These are phyloP conservation scores for Umimayanthus chanpuru DNA, from an alignment of 92 coral and sea anemone genomes.

Conservation along the genomic window DNA sequence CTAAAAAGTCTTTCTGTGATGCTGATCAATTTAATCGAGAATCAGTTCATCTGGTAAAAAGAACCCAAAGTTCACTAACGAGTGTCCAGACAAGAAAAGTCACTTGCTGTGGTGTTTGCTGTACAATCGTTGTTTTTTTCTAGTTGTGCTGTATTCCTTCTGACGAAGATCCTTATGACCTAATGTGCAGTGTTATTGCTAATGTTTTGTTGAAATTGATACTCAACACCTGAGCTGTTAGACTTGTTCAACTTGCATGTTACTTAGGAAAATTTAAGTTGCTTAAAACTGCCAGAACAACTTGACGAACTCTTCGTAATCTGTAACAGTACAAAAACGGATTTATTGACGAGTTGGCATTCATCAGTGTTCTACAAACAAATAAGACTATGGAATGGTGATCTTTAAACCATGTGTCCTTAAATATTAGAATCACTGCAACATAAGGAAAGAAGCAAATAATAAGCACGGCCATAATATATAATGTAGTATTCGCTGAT, in stretches of 20 bases:
- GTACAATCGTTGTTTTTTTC: too few species aligned
- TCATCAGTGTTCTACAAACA: background rate
- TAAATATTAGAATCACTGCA: background rate
- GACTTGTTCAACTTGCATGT: too few species aligned
- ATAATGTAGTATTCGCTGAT: constrained; percentile 1
- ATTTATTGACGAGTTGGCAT: constrained; percentile 3
- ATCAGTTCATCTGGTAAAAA: too few species aligned
- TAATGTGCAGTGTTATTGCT: background rate
- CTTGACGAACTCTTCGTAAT: background rate
- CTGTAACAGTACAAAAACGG: constrained; percentile 26
- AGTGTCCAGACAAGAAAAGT: too few species aligned
- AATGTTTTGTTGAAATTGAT: background rate
- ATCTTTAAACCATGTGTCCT: background rate
- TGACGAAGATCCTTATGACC: background rate
- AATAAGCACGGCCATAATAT: background rate
- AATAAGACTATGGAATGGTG: background rate
- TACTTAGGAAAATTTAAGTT: too few species aligned
- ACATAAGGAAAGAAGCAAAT: background rate
- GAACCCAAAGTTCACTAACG: too few species aligned
- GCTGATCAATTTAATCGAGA: too few species aligned
- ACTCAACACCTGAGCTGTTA: background rate
- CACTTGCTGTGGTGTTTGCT: too few species aligned
- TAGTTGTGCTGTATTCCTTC: background rate
- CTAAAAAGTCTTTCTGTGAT: too few species aligned
- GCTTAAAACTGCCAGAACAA: background rate